phyloP scores from a whole-genome alignment of 2,113 vertebrate species.

The Cercocebus atys region DNA sequence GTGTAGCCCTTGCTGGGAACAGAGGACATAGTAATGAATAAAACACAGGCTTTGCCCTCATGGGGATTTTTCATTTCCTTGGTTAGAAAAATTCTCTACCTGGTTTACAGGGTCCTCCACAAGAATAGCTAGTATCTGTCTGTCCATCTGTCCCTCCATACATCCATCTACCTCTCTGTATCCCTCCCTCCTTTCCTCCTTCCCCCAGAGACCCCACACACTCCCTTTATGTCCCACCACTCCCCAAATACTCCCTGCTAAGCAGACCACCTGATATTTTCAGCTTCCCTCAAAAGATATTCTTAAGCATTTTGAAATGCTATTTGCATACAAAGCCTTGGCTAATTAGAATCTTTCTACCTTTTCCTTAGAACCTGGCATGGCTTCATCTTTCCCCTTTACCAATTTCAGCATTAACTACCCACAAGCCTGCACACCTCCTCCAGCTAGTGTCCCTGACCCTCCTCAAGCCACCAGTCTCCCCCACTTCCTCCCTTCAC shows the following conservation, averaged over 20 bases:
- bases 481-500: background rate
- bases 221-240: background rate
- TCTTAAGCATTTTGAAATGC: conserved; percentile 58
- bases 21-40: background rate
- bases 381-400: conserved; percentile 53
- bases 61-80: background rate
- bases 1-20: background rate
- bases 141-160: background rate
- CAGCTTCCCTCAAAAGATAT: conserved; percentile 43
- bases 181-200: background rate
- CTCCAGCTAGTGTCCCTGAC: background rate
- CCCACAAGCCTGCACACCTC: background rate
- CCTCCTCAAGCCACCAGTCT: too few relatives aligned
- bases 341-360: conserved; percentile 37
- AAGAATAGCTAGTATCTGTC: background rate
- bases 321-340: conserved; percentile 61
- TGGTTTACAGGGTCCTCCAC: background rate
- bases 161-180: background rate
- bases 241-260: background rate
- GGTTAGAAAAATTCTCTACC: background rate
- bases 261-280: conserved; percentile 51
- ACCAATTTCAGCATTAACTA: conserved; percentile 12
- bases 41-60: background rate
- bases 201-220: rapidly evolving
- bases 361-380: background rate